Evolutionary conservation across 1,140 invertebrate species (phyloP).

Genomic region (Eumaeus atala): DNA sequence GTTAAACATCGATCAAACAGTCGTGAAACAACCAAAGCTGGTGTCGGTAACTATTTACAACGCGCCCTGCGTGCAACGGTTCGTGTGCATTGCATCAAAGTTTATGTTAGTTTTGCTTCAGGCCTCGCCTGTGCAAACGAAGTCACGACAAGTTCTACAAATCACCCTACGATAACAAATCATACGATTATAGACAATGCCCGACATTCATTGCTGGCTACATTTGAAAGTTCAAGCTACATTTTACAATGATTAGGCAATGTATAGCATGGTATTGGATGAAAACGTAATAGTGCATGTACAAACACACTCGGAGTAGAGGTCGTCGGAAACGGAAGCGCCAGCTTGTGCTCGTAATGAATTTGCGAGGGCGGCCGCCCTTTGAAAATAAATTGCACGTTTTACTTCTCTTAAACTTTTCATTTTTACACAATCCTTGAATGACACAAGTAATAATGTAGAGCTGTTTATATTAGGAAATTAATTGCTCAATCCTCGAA

Average conservation of each 20-base stretch:
- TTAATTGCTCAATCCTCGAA: too few relatives aligned
- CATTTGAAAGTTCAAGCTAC: not conserved
- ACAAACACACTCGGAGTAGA: conserved; percentile 25
- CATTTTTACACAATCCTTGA: conserved; percentile 41
- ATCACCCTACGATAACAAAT: conserved; percentile 25
- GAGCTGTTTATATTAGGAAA: too few relatives aligned
- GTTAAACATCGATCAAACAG: conserved; percentile 18
- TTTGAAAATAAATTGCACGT: conserved; percentile 56
- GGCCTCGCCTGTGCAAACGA: conserved; percentile 56
- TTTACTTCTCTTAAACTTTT: conserved; percentile 53
- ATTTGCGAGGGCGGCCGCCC: conserved; percentile 65
- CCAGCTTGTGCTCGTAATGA: conserved; percentile 64
- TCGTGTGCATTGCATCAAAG: conserved; percentile 45
- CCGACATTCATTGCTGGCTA: conserved; percentile 19
- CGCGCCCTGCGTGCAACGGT: conserved; percentile 20
- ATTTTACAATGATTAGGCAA: conserved; percentile 22
- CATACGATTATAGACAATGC: not conserved
- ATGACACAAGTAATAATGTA: not conserved
- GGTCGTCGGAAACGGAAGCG: conserved; percentile 61
- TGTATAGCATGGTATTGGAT: conserved; percentile 20
- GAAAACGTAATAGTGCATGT: conserved; percentile 12
- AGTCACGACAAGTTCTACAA: conserved; percentile 53
- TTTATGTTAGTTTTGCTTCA: conserved; percentile 66
- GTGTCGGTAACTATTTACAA: conserved; percentile 11
- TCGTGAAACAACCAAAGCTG: too few relatives aligned